These are phyloP conservation scores for Tetranychus cinnabarinus DNA, from an alignment of 1,140 invertebrate genomes.

Conservation along the genomic window DNA sequence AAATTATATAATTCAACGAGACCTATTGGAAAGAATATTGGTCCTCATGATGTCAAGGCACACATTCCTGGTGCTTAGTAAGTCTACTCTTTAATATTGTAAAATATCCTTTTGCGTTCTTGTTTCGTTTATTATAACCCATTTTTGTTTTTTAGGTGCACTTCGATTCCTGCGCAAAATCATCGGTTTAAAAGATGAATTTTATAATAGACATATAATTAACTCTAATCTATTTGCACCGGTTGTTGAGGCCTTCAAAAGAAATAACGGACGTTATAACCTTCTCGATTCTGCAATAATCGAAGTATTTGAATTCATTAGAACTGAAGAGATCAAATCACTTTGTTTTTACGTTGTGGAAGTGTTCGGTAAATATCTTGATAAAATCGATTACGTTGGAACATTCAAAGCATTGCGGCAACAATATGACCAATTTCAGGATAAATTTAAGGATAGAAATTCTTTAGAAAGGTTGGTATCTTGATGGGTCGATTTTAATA, in stretches of 20 bases:
- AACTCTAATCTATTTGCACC: conserved; percentile 85
- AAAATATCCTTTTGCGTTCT: neutral
- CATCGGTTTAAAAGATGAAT: conserved; percentile 89
- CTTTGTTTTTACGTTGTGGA: conserved; percentile 80
- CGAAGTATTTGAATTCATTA: conserved; percentile 98
- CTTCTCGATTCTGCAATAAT: conserved; percentile 93
- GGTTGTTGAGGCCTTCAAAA: conserved; percentile 82
- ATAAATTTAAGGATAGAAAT: conserved; percentile 28
- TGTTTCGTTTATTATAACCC: neutral
- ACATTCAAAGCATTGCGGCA: conserved; percentile 78
- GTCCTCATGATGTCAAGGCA: conserved; percentile 93
- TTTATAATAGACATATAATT: conserved; percentile 89
- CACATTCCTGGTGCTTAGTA: conserved; percentile 84
- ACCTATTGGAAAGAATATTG: conserved; percentile 74
- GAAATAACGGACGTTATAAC: conserved; percentile 93
- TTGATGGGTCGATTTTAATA: neutral
- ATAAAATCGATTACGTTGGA: conserved; percentile 84
- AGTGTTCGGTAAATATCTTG: conserved; percentile 75
- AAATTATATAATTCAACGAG: conserved; percentile 89
- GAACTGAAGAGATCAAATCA: conserved; percentile 84
- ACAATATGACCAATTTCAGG: conserved; percentile 81
- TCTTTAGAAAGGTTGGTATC: conserved; percentile 36
- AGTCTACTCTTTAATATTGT: conserved; percentile 1
- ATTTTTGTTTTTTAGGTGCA: conserved; percentile 34
- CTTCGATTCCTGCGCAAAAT: conserved; percentile 90